phyloP scores from a whole-genome alignment of 1,140 invertebrate genomes.

The Apis mellifera region Amel_HAv3.1 CM009944.2:1453001-1453500 shows the following conservation, averaged over 20 bases:
- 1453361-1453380: too few relatives aligned
- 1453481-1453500: too few relatives aligned
- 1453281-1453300: slow-evolving; percentile 68
- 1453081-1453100: neutral
- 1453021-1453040: neutral
- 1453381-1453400: slow-evolving; percentile 23
- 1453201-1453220: slow-evolving; percentile 75
- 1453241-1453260: slow-evolving; percentile 67
- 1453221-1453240: slow-evolving; percentile 78
- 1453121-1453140: slow-evolving; percentile 51
- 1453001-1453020: neutral
- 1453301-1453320: neutral
- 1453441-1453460: too few relatives aligned
- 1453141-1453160: slow-evolving; percentile 57
- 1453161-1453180: slow-evolving; percentile 80
- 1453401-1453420: slow-evolving; percentile 31
- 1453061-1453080: neutral
- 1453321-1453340: too few relatives aligned
- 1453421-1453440: neutral
- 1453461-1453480: slow-evolving; percentile 14
- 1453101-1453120: neutral
- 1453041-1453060: neutral
- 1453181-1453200: slow-evolving; percentile 80
- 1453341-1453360: too few relatives aligned
- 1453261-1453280: slow-evolving; percentile 66